phyloP scores from a whole-genome alignment of 2,797 vertebrate species.

The Sebastiscus albofasciatus region DNA sequence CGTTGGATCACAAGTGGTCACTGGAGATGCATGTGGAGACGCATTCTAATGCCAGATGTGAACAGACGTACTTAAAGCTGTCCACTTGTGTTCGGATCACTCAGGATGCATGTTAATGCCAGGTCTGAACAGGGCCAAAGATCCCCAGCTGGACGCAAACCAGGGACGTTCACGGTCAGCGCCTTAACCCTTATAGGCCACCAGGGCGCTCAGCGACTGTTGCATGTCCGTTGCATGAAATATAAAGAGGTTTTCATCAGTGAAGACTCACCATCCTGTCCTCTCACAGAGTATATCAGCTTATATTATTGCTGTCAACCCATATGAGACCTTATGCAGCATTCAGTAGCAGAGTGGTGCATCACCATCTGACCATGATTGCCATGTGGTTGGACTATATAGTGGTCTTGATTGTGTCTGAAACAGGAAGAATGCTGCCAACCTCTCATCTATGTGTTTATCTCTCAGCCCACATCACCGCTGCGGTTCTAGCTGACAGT shows the following conservation, averaged over 20 bases:
- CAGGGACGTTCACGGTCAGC: not conserved
- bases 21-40: too few relatives aligned
- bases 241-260: not conserved
- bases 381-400: slow-evolving; percentile 55
- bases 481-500: slow-evolving; percentile 45
- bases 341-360: slow-evolving; percentile 20
- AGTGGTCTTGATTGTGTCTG: slow-evolving; percentile 69
- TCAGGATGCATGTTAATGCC: too few relatives aligned
- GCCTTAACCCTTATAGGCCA: not conserved
- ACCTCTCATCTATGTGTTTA: slow-evolving; percentile 64
- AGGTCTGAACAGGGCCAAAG: too few relatives aligned
- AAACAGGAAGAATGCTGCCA: slow-evolving; percentile 66
- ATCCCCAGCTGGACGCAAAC: too few relatives aligned
- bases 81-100: too few relatives aligned
- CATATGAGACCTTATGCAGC: slow-evolving; percentile 24
- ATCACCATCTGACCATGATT: slow-evolving; percentile 63
- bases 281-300: not conserved
- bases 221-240: not conserved
- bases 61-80: too few relatives aligned
- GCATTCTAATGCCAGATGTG: too few relatives aligned
- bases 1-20: too few relatives aligned
- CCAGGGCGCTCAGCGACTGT: not conserved
- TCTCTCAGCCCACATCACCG: slow-evolving; percentile 63
- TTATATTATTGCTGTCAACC: slow-evolving; percentile 8
- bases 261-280: not conserved